Percentiles rank a stretch among this genome's conserved stretches.
Conservation (phyloP, 2,113 vertebrate genomes). For the Oenanthe melanoleuca region DNA sequence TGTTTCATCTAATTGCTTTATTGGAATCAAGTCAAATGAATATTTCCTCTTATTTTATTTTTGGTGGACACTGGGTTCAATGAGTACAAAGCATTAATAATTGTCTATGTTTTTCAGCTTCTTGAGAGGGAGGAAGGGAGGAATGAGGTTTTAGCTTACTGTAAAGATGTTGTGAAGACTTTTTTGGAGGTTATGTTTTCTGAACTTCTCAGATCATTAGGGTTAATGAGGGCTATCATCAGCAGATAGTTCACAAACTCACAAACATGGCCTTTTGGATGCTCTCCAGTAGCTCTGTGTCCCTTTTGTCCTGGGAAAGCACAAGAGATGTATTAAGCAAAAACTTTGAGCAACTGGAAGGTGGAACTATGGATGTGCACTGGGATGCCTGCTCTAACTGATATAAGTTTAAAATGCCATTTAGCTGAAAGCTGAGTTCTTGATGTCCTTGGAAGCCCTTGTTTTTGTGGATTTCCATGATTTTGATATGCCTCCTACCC, state of each 20-base stretch:
- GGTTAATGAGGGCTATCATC: neutral
- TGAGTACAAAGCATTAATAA: neutral
- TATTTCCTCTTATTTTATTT: conserved; percentile 38
- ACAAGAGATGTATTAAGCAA: neutral
- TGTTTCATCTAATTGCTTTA: conserved; percentile 65
- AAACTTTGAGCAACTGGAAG: neutral
- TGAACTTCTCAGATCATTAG: neutral
- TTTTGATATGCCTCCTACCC: neutral
- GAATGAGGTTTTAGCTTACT: neutral
- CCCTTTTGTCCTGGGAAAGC: neutral
- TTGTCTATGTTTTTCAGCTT: neutral
- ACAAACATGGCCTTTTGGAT: neutral
- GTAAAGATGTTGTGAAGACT: neutral
- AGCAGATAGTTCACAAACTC: neutral
- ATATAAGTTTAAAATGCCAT: neutral
- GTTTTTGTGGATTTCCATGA: neutral
- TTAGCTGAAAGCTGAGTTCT: neutral
- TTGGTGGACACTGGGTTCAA: neutral
- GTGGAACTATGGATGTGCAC: neutral
- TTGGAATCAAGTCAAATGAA: conserved; percentile 61
- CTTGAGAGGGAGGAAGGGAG: neutral
- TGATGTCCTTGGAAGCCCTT: neutral
- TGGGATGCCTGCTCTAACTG: neutral
- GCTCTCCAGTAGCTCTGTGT: neutral
- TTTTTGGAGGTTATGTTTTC: neutral